Base-by-base conservation (phyloP, 30 jellyfish, hydroid and myxozoan genomes). In the Aurelia aurita complex sp. Pacific region DNA sequence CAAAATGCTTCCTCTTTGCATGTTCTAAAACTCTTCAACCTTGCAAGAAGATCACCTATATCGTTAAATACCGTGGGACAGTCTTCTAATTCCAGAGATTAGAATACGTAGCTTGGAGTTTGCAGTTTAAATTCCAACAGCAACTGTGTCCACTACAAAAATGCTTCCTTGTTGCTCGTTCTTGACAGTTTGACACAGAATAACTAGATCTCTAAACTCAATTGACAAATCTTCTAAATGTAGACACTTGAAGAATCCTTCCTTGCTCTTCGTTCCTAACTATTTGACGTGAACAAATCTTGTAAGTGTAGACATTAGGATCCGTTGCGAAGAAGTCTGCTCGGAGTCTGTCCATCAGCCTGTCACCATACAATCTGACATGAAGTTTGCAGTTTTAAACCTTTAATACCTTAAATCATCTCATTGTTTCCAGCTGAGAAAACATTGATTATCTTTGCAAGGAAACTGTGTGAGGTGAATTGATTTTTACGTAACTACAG, bases 341-440 rank as follows among this genome's bases (percentile, higher is more conserved):
- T 46, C 15, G 57, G 57, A 46, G 57, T 46, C 57, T 6, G 57
- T 46, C 57, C 57, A 46, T 46, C 14, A 46, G 57, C 14, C 14
- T 9, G 57, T 46, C 15, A 14, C 57, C 2, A 2, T 46, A 14
- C 70, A 17, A 23, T 61, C 11, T 13, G 9, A 61, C 42, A 54
- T 55, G 74, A 75, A 75, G 69, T 75, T 59, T 79, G 89, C 14
- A 46, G 74, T 64, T 65, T 79, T 71, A 61, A 19, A 52, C 70
- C 73, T 52, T 79, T 74, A 73, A 84, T 72, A 73, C 68, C 93
- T 51, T 73, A 57, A 67, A 73, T 74, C 73, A 74, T 34, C 62
- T 84, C 79, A 74, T 74, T 74, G 81, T n/a, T 66, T n/a, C 75
- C 84, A 84, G 93, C 93, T 84, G 93, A 35, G 65, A 63, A 67